Evolutionary conservation across 2,888 invertebrate genomes (phyloP).

Genomic region (Sicus ferrugineus): DNA sequence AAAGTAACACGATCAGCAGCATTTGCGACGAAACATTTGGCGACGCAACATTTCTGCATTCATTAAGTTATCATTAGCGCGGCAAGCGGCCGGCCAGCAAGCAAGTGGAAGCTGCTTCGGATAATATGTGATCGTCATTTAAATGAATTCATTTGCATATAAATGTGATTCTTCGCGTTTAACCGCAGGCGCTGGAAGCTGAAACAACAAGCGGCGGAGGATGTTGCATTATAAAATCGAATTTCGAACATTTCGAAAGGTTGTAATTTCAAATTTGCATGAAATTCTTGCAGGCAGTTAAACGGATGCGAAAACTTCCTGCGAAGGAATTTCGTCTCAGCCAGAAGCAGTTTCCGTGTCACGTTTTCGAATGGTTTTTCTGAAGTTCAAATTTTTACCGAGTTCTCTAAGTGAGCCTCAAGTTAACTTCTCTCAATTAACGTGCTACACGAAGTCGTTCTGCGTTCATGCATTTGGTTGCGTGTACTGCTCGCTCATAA

Average conservation of each 20-base stretch:
- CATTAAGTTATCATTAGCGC: conserved; percentile 12
- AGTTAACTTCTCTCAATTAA: conserved; percentile 6
- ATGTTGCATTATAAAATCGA: no score
- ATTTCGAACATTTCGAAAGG: no score
- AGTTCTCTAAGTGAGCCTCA: no score
- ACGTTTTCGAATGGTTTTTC: no score
- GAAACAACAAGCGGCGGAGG: no score
- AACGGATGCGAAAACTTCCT: no score
- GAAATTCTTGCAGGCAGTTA: no score
- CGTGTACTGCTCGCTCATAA: not conserved
- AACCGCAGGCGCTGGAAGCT: no score
- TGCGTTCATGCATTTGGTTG: not conserved
- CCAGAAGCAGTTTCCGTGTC: no score
- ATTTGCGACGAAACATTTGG: not conserved
- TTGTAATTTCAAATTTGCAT: no score
- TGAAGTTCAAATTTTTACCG: no score
- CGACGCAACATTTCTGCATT: not conserved
- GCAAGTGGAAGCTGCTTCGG: not conserved
- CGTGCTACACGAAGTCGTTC: not conserved
- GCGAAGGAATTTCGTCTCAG: no score
- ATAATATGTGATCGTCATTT: conserved; percentile 3
- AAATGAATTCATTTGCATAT: conserved; percentile 10
- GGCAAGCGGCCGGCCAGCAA: not conserved
- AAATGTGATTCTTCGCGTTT: not conserved
- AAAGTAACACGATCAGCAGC: not conserved